Conservation (phyloP, 2,113 vertebrate species). For the Loxodonta africana region DNA sequence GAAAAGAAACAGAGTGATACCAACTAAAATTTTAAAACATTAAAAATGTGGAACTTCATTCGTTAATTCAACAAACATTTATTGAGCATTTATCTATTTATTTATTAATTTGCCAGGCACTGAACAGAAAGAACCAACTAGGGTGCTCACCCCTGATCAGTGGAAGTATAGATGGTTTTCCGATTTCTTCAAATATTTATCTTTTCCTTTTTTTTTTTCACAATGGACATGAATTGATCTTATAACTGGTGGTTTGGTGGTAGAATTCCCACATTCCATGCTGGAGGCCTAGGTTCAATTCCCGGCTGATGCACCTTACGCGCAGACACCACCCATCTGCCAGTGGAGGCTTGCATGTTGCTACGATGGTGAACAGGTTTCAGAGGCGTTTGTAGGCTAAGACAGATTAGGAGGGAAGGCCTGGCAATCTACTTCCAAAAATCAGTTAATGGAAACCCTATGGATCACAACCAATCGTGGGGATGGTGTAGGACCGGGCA, state of each 20-base stretch:
- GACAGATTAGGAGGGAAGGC: not conserved
- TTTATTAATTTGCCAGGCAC: not conserved
- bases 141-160: not conserved
- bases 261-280: not conserved
- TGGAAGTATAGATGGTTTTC: constrained; percentile 35
- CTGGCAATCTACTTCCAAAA: not conserved
- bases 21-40: constrained; percentile 53
- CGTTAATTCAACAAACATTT: constrained; percentile 28
- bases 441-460: not conserved
- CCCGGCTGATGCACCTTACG: not conserved
- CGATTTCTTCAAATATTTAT: constrained; percentile 40
- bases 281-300: not conserved
- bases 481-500: not conserved
- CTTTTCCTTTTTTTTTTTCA: constrained; percentile 45
- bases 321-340: no score
- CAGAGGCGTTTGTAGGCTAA: not conserved
- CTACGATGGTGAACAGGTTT: not conserved
- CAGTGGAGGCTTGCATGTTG: not conserved
- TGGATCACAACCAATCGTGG: not conserved
- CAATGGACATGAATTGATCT: constrained; percentile 54
- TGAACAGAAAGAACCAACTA: constrained; percentile 12
- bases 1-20: constrained; percentile 44
- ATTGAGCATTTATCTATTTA: constrained; percentile 33
- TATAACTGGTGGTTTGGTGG: not conserved
- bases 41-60: constrained; percentile 15